phyloP scores from a whole-genome alignment of 2,888 invertebrate genomes.

The Blastobasis lacticolella region DNA sequence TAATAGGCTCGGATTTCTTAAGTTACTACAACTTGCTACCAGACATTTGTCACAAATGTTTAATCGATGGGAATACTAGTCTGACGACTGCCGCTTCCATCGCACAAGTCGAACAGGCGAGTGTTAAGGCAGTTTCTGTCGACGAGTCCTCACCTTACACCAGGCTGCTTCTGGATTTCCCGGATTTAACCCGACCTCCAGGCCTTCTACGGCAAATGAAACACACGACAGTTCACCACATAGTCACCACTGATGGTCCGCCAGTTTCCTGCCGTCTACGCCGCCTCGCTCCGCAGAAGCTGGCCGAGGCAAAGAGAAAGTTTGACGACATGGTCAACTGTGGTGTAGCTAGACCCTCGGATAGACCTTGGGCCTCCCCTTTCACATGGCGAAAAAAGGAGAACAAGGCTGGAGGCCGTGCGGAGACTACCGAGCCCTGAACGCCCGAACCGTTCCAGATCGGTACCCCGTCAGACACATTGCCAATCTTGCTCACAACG shows the following conservation, averaged over 20 bases:
- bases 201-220: constrained; percentile 2
- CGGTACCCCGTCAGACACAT: too few species aligned
- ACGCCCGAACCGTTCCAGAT: too few species aligned
- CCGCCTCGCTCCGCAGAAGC: too few species aligned
- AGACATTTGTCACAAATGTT: constrained; percentile 2
- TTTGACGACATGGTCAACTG: too few species aligned
- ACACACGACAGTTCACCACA: constrained; percentile 13
- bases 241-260: constrained; percentile 14
- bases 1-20: constrained; percentile 12
- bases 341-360: too few species aligned
- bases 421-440: too few species aligned
- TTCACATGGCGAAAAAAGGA: too few species aligned
- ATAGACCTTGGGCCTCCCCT: too few species aligned
- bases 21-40: constrained; percentile 11
- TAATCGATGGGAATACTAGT: constrained; percentile 8
- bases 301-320: too few species aligned
- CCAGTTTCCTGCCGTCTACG: too few species aligned
- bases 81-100: constrained; percentile 1
- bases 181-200: constrained; percentile 2
- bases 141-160: not conserved
- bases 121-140: constrained; percentile 3
- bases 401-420: too few species aligned
- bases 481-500: too few species aligned
- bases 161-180: constrained; percentile 5
- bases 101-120: not conserved